Conservation (phyloP, 2,888 invertebrate genomes). For the Ectobius pallidus region DNA sequence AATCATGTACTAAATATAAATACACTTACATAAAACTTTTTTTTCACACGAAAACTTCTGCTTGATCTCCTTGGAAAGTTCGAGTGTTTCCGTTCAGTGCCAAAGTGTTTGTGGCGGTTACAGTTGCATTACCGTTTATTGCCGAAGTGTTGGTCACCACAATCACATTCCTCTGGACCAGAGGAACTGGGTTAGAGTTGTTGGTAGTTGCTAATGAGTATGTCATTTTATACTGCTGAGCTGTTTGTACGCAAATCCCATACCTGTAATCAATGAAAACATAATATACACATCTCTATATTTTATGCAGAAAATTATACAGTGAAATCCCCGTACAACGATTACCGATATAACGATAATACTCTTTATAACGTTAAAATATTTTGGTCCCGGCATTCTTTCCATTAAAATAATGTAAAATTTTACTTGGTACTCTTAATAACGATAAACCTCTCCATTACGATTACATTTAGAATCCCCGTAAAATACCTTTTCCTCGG, state of each 20-base stretch:
- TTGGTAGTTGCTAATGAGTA: slow-evolving; percentile 50
- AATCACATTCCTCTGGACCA: slow-evolving; percentile 21
- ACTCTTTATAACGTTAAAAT: too few species aligned
- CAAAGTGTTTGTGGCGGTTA: background rate
- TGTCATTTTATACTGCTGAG: slow-evolving; percentile 59
- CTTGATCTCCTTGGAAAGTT: background rate
- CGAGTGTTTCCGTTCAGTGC: background rate
- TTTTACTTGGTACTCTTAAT: too few species aligned
- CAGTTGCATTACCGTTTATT: background rate
- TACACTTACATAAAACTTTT: background rate
- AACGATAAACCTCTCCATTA: too few species aligned
- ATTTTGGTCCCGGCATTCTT: too few species aligned
- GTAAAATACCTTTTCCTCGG: too few species aligned
- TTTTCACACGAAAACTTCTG: slow-evolving; percentile 8
- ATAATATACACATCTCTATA: too few species aligned
- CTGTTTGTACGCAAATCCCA: slow-evolving; percentile 59
- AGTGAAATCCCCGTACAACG: too few species aligned
- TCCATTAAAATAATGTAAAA: too few species aligned
- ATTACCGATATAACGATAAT: too few species aligned
- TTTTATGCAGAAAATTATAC: too few species aligned
- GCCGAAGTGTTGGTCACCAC: background rate
- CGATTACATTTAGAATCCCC: too few species aligned
- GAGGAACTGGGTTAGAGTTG: slow-evolving; percentile 34
- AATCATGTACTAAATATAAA: background rate
- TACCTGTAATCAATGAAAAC: too few species aligned